These are phyloP conservation scores for Marcusenius ussheri DNA, from an alignment of 2,113 vertebrate genomes.

Conservation along the genomic window DNA sequence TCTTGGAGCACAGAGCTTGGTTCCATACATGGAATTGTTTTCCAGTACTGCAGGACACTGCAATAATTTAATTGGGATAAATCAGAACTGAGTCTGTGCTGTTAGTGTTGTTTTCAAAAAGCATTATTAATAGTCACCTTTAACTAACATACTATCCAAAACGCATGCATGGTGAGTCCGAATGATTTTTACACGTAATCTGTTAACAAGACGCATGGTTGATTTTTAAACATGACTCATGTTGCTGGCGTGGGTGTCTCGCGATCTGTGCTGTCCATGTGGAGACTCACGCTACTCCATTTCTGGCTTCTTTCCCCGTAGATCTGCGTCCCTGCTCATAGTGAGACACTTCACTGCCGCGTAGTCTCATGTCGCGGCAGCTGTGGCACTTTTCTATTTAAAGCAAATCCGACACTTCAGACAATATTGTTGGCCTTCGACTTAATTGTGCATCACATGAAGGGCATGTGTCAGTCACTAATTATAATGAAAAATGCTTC, in stretches of 20 bases:
- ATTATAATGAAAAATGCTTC: neutral
- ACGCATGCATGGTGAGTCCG: neutral
- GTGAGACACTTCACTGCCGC: neutral
- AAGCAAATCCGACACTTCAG: neutral
- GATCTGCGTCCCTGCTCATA: neutral
- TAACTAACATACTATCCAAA: neutral
- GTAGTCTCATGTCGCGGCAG: neutral
- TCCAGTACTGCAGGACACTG: neutral
- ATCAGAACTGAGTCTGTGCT: neutral
- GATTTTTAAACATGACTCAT: constrained; percentile 1
- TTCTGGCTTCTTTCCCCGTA: neutral
- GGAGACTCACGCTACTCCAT: neutral
- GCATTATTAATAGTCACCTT: neutral
- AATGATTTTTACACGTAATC: neutral
- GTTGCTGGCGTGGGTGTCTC: neutral
- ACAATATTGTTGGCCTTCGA: neutral
- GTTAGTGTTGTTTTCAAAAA: neutral
- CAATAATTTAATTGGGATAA: neutral
- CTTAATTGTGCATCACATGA: neutral
- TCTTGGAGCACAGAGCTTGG: neutral
- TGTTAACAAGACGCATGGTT: neutral
- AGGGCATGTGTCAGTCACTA: neutral
- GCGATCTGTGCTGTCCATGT: neutral
- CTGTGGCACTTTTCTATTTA: neutral
- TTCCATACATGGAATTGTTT: constrained; percentile 6